Base-by-base conservation (phyloP, 2,888 invertebrate genomes). In the Drosophila picticornis region DNA sequence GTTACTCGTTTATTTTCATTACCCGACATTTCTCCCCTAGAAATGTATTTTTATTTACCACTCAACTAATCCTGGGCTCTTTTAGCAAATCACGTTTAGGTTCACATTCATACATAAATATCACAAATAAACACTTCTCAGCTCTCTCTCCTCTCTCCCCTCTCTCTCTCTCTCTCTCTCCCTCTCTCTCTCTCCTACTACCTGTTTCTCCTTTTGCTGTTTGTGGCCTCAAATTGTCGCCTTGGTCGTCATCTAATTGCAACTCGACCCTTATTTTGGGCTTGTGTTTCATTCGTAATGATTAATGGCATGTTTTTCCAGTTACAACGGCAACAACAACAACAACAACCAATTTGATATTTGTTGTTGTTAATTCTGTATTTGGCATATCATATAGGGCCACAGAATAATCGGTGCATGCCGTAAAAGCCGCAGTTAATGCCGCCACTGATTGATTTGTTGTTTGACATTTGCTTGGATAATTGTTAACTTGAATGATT, bases 401-500 rank as follows among this genome's bases (percentile, higher is more conserved):
- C 53, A 36, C 27, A 36, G 59, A 29, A 40, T 29, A 27, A 19
- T 27, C 19, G 11, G 27, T 59, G 36, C 32, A 36, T n/a, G 50
- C 65, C 59, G 48, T 61, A 61, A 64, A 38, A 65, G 68, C 51
- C 56, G 66, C 29, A 51, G 66, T 53, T 77, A 78, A 78, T 78
- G 72, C 81, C 64, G 60, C 51, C 56, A 29, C 77, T 88, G 85
- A 90, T 88, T 90, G 89, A 87, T 87, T 87, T 76, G 84, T 80
- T 74, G 75, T 79, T 72, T 82, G 77, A 75, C 79, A 75, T 81
- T 85, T 70, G 68, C 61, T 71, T 38, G 68, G 60, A 63, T 90
- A 86, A 88, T 88, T 86, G 84, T 84, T 88, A 75, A 72, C 75
- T 86, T 88, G 87, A 77, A 87, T 87, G 86, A 87, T 87, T 90